Conservation (phyloP, 2,888 invertebrate species). For the Mactromeris polynyma region DNA sequence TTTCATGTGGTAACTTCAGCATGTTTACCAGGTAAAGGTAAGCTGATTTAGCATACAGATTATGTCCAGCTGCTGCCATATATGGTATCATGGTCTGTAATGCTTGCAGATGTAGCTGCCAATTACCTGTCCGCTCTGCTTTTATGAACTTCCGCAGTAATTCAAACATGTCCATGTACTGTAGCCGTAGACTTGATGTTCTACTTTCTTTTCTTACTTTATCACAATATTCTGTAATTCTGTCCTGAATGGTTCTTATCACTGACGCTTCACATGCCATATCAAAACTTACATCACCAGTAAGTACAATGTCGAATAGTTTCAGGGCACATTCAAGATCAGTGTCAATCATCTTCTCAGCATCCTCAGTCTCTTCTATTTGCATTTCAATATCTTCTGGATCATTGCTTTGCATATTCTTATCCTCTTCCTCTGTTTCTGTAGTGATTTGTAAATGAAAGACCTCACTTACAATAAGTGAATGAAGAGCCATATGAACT, state of each 20-base stretch:
- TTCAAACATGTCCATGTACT: constrained; percentile 73
- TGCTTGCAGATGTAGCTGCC: constrained; percentile 44
- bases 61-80: constrained; percentile 46
- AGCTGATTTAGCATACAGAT: constrained; percentile 38
- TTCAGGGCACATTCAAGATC: no score
- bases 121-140: constrained; percentile 66
- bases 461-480: background rate
- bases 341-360: no score
- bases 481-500: constrained; percentile 6
- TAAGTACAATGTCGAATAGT: no score
- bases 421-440: no score
- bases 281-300: no score
- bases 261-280: no score
- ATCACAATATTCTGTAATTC: no score
- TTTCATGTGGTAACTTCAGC: constrained; percentile 20
- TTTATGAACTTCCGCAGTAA: constrained; percentile 66
- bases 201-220: no score
- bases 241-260: no score
- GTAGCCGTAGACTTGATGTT: constrained; percentile 66
- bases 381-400: no score
- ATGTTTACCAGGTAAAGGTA: constrained; percentile 44
- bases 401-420: no score
- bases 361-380: background rate
- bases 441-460: no score
- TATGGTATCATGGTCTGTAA: background rate